phyloP scores from a whole-genome alignment of 2,888 invertebrate species.

The Plagodis pulveraria region DNA sequence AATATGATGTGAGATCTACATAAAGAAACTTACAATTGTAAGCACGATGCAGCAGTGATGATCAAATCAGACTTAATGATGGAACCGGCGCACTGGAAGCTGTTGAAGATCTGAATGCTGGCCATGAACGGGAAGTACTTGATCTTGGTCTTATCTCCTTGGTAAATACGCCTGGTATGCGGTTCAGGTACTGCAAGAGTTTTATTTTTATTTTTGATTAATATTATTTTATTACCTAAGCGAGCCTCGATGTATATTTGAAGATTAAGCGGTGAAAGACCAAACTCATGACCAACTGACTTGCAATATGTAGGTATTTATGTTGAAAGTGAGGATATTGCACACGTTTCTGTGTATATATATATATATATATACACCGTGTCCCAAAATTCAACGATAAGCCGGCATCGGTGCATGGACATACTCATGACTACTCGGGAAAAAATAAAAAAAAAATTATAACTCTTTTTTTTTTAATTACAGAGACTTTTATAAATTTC shows the following conservation, averaged over 20 bases:
- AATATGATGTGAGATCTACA: neutral
- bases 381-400: too few relatives aligned
- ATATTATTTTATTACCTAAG: neutral
- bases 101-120: slow-evolving; percentile 63
- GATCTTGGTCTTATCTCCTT: slow-evolving; percentile 54
- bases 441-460: too few relatives aligned
- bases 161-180: slow-evolving; percentile 54
- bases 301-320: too few relatives aligned
- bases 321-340: neutral
- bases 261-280: too few relatives aligned
- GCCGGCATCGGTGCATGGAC: too few relatives aligned
- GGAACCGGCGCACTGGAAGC: slow-evolving; percentile 67
- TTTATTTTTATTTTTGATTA: neutral
- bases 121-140: slow-evolving; percentile 71
- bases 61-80: slow-evolving; percentile 69
- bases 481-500: too few relatives aligned
- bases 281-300: too few relatives aligned
- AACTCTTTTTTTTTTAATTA: too few relatives aligned
- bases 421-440: too few relatives aligned
- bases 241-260: too few relatives aligned
- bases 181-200: slow-evolving; percentile 41
- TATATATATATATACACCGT: too few relatives aligned
- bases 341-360: neutral
- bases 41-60: slow-evolving; percentile 70
- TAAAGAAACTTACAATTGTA: slow-evolving; percentile 62